Evolutionary conservation across 2,888 invertebrate species (phyloP), one percentile per base, ranked within the genome.

Genomic region (Antheraea assamensis): DNA sequence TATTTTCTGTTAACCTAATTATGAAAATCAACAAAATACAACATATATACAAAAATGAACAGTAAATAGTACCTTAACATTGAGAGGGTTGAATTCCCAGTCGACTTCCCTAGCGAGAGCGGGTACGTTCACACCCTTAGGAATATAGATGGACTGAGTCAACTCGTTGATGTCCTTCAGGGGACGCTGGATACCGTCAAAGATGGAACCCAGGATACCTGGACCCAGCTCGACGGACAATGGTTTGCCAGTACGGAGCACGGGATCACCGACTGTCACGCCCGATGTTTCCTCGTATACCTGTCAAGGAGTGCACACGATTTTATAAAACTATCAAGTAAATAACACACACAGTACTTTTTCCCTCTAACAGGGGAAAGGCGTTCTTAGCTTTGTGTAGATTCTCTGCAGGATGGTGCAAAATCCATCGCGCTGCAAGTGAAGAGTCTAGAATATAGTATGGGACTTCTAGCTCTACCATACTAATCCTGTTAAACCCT

Each of bases 141-240:
- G 99, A 93, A 99, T 99, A 96, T 99, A 99, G 94, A 99, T 99
- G 88, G 98, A 99, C 88, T 97, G 96, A 1, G 99, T 98, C 78
- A 99, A 92, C 88, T 98, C 98, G 88, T 97, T 96, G 91, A 99
- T 99, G 94, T 99, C 99, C 92, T 98, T 98, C 85, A 99, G 92
- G 0, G 99, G 99, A 87, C 99, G 97, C 95, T 99, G 99, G 93
- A 99, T 99, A 95, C 99, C 99, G 95, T 99, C 99, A 95, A 99
- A 99, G 95, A 99, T 99, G 90, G 98, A 99, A 80, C 98, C 99
- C 96, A 99, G 97, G 92, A 99, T 99, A 87, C 99, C 99, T 72
- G 99, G 99, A 13, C 99, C 99, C 74, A 99, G 95, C 92, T 99
- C 99, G 61, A 99, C 99, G 10, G 99, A 99, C 73, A 99, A 95